These are phyloP conservation scores for Eonycteris spelaea DNA, from an alignment of 2,113 vertebrate species.

Conservation along the genomic window DNA sequence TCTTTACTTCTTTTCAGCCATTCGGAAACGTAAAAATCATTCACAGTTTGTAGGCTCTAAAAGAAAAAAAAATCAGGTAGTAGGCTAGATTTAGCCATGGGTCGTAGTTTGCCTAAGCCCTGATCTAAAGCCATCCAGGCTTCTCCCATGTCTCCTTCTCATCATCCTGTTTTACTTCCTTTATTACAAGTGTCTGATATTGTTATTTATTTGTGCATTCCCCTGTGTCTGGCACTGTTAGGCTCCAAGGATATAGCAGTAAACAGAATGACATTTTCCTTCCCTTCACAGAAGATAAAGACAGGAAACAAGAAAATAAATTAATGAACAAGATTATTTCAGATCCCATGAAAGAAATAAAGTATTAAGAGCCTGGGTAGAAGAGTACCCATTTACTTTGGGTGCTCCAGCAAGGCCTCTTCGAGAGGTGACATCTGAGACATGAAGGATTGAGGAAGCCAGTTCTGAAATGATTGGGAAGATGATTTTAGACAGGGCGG, in stretches of 20 bases:
- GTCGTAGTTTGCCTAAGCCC: not conserved
- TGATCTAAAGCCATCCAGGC: rapidly evolving
- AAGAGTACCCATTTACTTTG: not conserved
- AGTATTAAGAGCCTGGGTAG: not conserved
- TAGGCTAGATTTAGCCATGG: not conserved
- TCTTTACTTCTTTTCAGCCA: not conserved
- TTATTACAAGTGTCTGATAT: not conserved
- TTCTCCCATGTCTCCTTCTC: rapidly evolving
- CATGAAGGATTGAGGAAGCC: not conserved
- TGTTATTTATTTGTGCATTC: not conserved
- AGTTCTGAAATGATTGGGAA: not conserved
- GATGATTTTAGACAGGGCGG: not conserved
- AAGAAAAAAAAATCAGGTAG: not conserved
- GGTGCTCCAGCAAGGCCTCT: not conserved
- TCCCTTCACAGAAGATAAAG: not conserved
- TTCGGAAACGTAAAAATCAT: not conserved
- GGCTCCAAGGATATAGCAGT: not conserved
- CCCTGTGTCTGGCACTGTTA: not conserved
- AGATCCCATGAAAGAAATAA: not conserved
- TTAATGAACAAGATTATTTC: not conserved
- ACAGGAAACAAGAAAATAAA: not conserved
- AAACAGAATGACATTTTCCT: not conserved
- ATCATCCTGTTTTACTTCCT: not conserved
- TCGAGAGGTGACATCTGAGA: not conserved
- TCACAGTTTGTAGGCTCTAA: not conserved